Evolutionary conservation across 2,113 vertebrate species (phyloP), one percentile per base, ranked within the genome.

Genomic region (rabbit (Oryctolagus cuniculus)): DNA sequence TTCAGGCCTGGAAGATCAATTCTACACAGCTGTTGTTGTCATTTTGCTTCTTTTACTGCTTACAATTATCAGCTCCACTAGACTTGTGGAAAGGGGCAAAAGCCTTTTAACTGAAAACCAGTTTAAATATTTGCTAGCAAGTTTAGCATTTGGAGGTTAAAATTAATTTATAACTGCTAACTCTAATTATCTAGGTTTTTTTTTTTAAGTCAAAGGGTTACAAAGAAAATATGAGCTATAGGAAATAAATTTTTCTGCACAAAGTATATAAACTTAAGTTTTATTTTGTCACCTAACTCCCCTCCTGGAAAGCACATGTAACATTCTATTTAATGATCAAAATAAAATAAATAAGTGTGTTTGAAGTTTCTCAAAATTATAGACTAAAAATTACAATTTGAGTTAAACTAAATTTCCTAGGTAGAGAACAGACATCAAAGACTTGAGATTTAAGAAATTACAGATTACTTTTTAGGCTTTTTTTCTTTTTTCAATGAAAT

Each of bases 401-500:
- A n/a, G 51, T 25, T 83, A 21, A 55, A 10, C 49, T 92, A 86
- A 73, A 74, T 53, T 75, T 77, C 69, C 10, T 44, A 75, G 29
- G 66, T 80, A 72, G 55, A 19, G 27, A 92, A 93, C 0, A 67
- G 17, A 17, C 12, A 77, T 53, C 9, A 80, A 84, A 90, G 34
- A 77, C 16, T 12, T 58, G 10, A 21, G 15, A 79, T 29, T 89
- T 24, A 96, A 93, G 49, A 81, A 91, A 58, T 64, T 11, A 75
- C 1, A 34, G 24, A 63, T 69, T 72, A 85, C 49, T 73, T 66
- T 86, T 78, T 69, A 91, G 53, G 3, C 0, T 19, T 72, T 82
- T 81, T 77, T n/a, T 82, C 80, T 92, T 90, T 24, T 81, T 92
- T 90, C n/a, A 55, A 55, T 80, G 58, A 79, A 90, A 88, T 86